Percentiles rank a stretch among this genome's conserved stretches.
These are phyloP conservation scores for Ooceraea biroi DNA, from an alignment of 1,140 invertebrate species.

Conservation along the genomic window DNA sequence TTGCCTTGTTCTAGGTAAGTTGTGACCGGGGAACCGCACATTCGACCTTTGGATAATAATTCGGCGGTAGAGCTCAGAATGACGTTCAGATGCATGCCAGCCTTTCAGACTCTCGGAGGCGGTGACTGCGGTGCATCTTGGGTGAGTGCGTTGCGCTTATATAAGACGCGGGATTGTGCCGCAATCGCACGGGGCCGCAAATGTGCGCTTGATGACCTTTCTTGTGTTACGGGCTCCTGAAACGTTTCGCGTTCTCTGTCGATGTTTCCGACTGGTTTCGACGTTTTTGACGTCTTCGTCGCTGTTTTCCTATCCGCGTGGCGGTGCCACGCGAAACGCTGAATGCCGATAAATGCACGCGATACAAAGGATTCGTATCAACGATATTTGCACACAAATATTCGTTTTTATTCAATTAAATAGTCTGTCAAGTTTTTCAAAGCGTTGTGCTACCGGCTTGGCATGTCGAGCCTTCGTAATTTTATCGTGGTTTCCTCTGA, in stretches of 20 bases:
- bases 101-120: slow-evolving; percentile 88
- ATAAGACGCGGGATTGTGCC: slow-evolving; percentile 15
- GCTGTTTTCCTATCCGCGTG: not conserved
- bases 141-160: slow-evolving; percentile 86
- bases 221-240: not conserved
- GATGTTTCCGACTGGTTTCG: not conserved
- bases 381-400: slow-evolving; percentile 40
- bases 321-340: slow-evolving; percentile 1
- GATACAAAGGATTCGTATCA: slow-evolving; percentile 50
- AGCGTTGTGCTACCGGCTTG: slow-evolving; percentile 53
- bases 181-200: slow-evolving; percentile 22
- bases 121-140: slow-evolving; percentile 89
- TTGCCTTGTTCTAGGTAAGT: slow-evolving; percentile 87
- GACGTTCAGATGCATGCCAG: slow-evolving; percentile 88
- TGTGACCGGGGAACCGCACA: slow-evolving; percentile 81
- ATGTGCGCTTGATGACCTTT: slow-evolving; percentile 4
- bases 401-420: slow-evolving; percentile 61
- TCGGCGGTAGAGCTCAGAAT: slow-evolving; percentile 79
- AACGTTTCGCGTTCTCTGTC: not conserved
- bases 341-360: slow-evolving; percentile 40
- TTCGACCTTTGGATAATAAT: slow-evolving; percentile 77
- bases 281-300: slow-evolving; percentile 40
- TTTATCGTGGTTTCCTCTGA: slow-evolving; percentile 57
- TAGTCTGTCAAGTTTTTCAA: slow-evolving; percentile 63
- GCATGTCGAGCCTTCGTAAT: slow-evolving; percentile 52